A percentile compares a stretch with the other conserved stretches of the same genome.
Conservation (phyloP, 2,888 invertebrate genomes). For the Trypoxylon attenuatum region DNA sequence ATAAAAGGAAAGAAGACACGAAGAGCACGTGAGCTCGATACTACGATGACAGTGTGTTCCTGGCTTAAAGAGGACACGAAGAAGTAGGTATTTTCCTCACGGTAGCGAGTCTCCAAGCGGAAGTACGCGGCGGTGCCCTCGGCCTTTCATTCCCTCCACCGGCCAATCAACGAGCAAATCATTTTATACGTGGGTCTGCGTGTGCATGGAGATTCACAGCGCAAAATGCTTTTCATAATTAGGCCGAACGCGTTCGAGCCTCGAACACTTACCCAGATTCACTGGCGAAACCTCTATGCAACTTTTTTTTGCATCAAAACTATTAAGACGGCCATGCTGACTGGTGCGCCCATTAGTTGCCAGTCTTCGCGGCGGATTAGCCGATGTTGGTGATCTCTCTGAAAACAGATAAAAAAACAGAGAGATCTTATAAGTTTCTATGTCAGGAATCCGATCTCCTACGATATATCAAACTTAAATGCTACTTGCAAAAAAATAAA, state of each 20-base stretch:
- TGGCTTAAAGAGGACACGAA: slow-evolving; percentile 5
- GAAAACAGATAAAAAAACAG: slow-evolving; percentile 42
- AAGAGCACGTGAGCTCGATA: too few relatives aligned
- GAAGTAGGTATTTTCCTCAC: slow-evolving; percentile 3
- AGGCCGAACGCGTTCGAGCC: too few relatives aligned
- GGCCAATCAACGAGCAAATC: slow-evolving; percentile 30
- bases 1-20: neutral
- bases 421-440: neutral
- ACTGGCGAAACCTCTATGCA: slow-evolving; percentile 63
- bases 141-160: slow-evolving; percentile 30
- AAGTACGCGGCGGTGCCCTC: slow-evolving; percentile 49
- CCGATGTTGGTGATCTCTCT: slow-evolving; percentile 68
- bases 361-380: slow-evolving; percentile 64
- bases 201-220: neutral
- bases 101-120: slow-evolving; percentile 40
- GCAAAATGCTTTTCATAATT: slow-evolving; percentile 20
- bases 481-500: too few relatives aligned
- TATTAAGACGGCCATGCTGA: slow-evolving; percentile 63
- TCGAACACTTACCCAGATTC: slow-evolving; percentile 64
- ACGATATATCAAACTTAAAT: neutral
- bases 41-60: neutral
- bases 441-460: too few relatives aligned
- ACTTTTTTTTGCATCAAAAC: slow-evolving; percentile 67
- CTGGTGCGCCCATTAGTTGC: slow-evolving; percentile 62
- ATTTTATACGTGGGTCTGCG: slow-evolving; percentile 2